These are phyloP conservation scores for Enteromius afrohamiltoni DNA, from an alignment of 2,797 vertebrate species.

Conservation along the genomic window DNA sequence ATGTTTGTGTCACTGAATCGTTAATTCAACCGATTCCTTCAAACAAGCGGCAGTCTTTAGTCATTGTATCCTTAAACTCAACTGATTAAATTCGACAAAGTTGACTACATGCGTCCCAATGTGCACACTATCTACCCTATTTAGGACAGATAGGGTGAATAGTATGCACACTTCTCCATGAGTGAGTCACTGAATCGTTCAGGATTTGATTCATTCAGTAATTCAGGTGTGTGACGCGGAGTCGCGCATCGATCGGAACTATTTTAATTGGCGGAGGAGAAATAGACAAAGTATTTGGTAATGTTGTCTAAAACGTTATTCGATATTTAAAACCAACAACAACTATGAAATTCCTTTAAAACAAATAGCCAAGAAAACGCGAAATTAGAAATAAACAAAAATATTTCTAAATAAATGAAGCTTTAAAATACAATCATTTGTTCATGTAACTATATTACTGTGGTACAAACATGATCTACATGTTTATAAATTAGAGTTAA, in stretches of 20 bases:
- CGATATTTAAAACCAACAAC: neutral
- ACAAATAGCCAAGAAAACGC: neutral
- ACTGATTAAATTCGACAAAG: neutral
- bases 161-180: neutral
- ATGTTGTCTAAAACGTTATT: neutral
- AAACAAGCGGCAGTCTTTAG: neutral
- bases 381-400: neutral
- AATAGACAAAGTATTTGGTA: neutral
- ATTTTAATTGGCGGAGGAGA: neutral
- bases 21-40: neutral
- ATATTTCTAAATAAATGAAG: neutral
- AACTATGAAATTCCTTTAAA: neutral
- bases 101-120: neutral
- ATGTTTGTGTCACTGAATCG: neutral
- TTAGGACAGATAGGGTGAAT: no score
- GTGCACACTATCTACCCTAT: no score
- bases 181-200: neutral
- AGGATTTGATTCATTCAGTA: neutral
- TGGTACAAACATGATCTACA: neutral
- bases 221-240: neutral
- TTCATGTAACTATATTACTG: neutral
- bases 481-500: neutral
- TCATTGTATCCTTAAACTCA: neutral
- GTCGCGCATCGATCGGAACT: neutral
- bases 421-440: neutral